These are phyloP conservation scores for Arge pagana DNA, from an alignment of 2,888 invertebrate genomes.

Conservation along the genomic window DNA sequence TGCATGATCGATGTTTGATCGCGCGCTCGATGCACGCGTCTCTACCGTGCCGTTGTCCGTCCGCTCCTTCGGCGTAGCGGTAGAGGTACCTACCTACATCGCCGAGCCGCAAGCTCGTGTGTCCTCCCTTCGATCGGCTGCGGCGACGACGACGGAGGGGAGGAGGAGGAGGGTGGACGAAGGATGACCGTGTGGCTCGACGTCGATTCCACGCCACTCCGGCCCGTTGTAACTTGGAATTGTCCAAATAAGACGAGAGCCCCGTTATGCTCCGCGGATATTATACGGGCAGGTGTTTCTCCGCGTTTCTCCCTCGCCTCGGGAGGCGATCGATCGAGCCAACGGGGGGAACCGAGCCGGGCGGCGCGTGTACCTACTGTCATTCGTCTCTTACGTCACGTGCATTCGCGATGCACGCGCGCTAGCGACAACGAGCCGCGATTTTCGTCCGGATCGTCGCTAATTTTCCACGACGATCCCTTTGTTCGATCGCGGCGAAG, in stretches of 20 bases:
- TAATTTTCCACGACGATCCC: too few species aligned
- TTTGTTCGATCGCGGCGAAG: too few species aligned
- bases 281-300: too few species aligned
- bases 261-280: too few species aligned
- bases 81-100: neutral
- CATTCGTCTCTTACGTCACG: neutral
- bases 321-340: neutral
- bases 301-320: neutral
- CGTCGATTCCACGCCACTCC: neutral
- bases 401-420: neutral
- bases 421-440: too few species aligned
- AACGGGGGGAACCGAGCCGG: neutral
- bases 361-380: neutral
- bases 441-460: too few species aligned
- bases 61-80: neutral
- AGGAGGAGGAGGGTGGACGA: too few species aligned
- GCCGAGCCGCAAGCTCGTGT: too few species aligned
- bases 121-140: too few species aligned
- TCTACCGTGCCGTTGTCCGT: conserved; percentile 23
- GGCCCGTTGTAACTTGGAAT: conserved; percentile 8
- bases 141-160: neutral
- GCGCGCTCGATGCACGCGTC: conserved; percentile 41
- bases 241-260: conserved; percentile 11
- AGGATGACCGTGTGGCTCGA: neutral
- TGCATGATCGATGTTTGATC: conserved; percentile 46